Evolutionary conservation across 2,797 vertebrate species (phyloP).

Genomic region (Propithecus deckenii): DNA sequence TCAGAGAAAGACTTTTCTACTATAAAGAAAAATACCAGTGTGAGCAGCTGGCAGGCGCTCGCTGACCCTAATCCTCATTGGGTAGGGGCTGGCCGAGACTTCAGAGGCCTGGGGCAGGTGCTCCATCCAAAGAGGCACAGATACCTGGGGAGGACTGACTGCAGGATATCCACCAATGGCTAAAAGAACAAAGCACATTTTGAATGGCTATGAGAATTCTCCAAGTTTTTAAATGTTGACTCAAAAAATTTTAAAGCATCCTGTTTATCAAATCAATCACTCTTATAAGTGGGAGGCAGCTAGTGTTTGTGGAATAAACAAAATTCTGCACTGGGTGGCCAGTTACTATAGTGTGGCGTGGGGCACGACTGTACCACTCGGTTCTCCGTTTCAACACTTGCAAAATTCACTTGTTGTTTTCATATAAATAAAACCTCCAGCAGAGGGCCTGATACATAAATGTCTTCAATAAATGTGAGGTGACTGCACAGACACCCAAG

Average conservation of each 20-base stretch:
- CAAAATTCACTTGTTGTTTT: background rate
- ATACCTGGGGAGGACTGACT: accelerated
- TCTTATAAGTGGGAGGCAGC: background rate
- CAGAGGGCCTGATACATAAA: background rate
- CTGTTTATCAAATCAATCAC: background rate
- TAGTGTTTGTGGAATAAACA: background rate
- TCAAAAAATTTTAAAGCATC: background rate
- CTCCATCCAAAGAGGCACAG: no score
- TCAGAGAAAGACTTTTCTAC: background rate
- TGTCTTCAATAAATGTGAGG: background rate
- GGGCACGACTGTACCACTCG: no score
- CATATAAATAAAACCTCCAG: background rate
- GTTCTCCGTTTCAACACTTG: background rate
- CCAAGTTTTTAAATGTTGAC: background rate
- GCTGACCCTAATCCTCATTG: background rate
- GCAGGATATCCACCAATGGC: background rate
- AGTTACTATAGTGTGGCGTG: accelerated
- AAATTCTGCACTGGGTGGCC: background rate
- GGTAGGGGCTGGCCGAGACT: no score
- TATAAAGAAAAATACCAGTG: background rate
- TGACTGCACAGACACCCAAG: background rate
- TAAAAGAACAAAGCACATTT: background rate
- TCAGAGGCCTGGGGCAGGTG: accelerated
- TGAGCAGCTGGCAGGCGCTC: background rate
- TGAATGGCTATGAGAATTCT: background rate